A percentile compares a stretch with the other conserved stretches of the same genome.
Evolutionary conservation across 2,113 vertebrate genomes (phyloP).

Genomic region (Seriola rivoliana): DNA sequence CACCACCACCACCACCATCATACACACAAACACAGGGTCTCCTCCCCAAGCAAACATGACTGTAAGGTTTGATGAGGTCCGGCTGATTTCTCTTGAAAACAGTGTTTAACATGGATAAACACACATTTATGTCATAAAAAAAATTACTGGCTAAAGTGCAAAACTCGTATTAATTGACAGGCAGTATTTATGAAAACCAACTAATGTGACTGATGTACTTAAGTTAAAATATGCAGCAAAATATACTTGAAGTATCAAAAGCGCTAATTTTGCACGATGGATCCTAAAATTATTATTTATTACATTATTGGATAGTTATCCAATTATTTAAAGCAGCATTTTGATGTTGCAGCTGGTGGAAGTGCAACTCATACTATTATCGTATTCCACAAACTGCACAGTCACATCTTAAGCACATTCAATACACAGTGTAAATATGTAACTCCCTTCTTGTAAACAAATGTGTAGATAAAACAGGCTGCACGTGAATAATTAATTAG

Average conservation of each 20-base stretch:
- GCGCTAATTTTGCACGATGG: not conserved
- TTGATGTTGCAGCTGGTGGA: too few relatives aligned
- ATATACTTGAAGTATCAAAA: not conserved
- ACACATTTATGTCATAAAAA: not conserved
- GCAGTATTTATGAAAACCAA: not conserved
- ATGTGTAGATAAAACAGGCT: too few relatives aligned
- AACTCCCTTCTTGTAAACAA: too few relatives aligned
- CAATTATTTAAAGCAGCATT: not conserved
- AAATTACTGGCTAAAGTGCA: not conserved
- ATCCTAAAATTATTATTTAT: not conserved
- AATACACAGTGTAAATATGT: not conserved
- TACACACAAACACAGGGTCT: not conserved
- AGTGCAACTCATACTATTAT: not conserved
- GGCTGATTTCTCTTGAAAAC: slow-evolving; percentile 10
- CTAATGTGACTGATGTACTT: not conserved
- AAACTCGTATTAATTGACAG: not conserved
- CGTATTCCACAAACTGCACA: not conserved
- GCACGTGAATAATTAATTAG: not conserved
- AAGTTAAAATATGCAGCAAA: not conserved
- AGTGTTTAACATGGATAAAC: not conserved
- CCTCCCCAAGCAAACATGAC: not conserved
- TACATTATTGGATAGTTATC: not conserved
- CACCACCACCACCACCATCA: too few relatives aligned
- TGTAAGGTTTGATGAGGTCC: not conserved
- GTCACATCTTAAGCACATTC: too few relatives aligned